phyloP scores from a whole-genome alignment of 37 sponge, comb jelly and placozoan genomes.

The Ianthella basta region DNA sequence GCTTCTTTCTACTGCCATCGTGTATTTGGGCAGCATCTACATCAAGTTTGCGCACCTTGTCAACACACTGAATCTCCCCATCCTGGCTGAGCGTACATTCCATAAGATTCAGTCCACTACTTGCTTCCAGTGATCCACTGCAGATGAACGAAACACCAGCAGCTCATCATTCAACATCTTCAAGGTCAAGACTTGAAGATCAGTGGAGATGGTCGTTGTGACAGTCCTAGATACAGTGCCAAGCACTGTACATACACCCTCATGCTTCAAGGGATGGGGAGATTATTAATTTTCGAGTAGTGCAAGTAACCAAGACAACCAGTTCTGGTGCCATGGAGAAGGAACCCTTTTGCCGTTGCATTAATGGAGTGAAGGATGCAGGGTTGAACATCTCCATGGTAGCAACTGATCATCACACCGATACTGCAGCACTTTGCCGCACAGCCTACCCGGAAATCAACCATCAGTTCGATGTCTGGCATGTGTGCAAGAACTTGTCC shows the following conservation, averaged over 20 bases:
- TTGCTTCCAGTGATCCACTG: background rate
- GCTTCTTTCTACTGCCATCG: constrained; percentile 1
- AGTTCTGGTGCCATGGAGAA: constrained; percentile 38
- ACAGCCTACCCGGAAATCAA: constrained; percentile 30
- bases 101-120: background rate
- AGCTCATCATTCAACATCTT: background rate
- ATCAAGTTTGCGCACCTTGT: too few species aligned
- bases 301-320: constrained; percentile 44
- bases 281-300: constrained; percentile 34
- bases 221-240: constrained; percentile 41
- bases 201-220: constrained; percentile 56
- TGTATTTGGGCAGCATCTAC: background rate
- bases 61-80: background rate
- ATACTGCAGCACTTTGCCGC: constrained; percentile 1
- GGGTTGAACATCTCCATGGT: constrained; percentile 10
- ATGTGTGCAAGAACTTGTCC: constrained; percentile 28
- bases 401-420: constrained; percentile 21
- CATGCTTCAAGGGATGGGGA: constrained; percentile 27
- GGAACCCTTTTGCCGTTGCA: constrained; percentile 19
- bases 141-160: background rate
- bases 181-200: background rate
- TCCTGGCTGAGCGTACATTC: background rate
- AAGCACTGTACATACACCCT: constrained; percentile 13
- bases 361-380: constrained; percentile 11
- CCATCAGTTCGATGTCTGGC: constrained; percentile 63